Evolutionary conservation across 1,140 invertebrate species (phyloP).

Genomic region (Harlomillsia oculata): DNA sequence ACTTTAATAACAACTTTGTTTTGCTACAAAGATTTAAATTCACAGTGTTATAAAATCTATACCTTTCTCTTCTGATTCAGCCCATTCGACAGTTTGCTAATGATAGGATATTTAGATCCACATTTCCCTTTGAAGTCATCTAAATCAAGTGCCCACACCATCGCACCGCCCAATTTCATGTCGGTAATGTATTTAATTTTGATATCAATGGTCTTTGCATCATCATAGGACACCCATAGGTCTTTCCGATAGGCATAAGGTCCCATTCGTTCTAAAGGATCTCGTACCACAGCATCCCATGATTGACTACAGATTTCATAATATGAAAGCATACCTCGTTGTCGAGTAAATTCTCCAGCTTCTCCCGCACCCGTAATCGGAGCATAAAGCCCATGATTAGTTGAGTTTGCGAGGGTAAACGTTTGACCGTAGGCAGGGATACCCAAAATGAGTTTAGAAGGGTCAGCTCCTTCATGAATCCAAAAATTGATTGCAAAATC

Average conservation of each 20-base stretch:
- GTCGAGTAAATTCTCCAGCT: slow-evolving; percentile 51
- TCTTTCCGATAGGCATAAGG: slow-evolving; percentile 52
- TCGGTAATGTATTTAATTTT: slow-evolving; percentile 64
- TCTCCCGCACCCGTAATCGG: slow-evolving; percentile 48
- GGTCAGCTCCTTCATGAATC: slow-evolving; percentile 45
- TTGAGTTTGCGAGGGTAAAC: slow-evolving; percentile 59
- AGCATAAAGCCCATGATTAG: slow-evolving; percentile 47
- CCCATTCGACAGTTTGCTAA: no score
- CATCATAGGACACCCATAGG: slow-evolving; percentile 59
- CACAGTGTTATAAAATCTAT: no score
- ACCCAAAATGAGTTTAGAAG: background rate
- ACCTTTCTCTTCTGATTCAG: no score
- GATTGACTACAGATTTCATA: no score
- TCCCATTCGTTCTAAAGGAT: slow-evolving; percentile 47
- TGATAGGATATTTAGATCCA: no score
- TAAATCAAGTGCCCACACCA: no score
- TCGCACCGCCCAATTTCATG: no score
- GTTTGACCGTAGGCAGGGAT: slow-evolving; percentile 60
- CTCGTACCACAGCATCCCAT: slow-evolving; percentile 46
- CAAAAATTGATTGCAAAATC: slow-evolving; percentile 47
- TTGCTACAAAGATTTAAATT: no score
- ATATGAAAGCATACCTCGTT: slow-evolving; percentile 55
- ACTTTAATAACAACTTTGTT: no score
- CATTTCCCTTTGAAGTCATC: no score
- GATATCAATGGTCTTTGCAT: slow-evolving; percentile 50